phyloP scores from a whole-genome alignment of 2,888 invertebrate genomes.

The Lepidochrysops patricia region DNA sequence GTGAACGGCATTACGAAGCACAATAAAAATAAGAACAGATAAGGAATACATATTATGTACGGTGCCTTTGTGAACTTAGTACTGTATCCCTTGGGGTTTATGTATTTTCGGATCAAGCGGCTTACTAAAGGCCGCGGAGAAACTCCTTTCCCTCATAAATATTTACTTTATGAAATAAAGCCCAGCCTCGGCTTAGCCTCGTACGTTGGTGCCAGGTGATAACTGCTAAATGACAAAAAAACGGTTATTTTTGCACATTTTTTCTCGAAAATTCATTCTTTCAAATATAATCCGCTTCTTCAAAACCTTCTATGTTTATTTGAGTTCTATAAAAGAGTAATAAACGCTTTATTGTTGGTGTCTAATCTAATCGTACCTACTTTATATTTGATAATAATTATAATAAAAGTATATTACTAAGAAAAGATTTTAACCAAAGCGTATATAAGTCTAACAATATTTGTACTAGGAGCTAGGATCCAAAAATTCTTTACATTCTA shows the following conservation, averaged over 20 bases:
- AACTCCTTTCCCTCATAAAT: conserved; percentile 69
- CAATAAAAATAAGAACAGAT: conserved; percentile 20
- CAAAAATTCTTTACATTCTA: too few relatives aligned
- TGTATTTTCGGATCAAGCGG: conserved; percentile 69
- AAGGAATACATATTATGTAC: conserved; percentile 32
- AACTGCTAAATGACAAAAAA: conserved; percentile 51
- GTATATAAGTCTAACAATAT: too few relatives aligned
- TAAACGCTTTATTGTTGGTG: neutral
- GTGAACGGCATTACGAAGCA: conserved; percentile 25
- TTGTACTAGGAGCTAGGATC: too few relatives aligned
- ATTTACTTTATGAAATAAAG: conserved; percentile 73
- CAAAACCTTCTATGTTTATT: conserved; percentile 13
- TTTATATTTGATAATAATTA: too few relatives aligned
- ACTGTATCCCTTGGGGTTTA: conserved; percentile 68
- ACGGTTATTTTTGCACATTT: conserved; percentile 35
- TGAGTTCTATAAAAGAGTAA: neutral
- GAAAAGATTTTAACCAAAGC: too few relatives aligned
- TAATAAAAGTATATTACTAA: too few relatives aligned
- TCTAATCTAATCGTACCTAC: neutral
- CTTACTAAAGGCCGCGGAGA: conserved; percentile 60
- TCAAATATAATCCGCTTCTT: neutral
- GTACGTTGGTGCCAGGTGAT: conserved; percentile 58
- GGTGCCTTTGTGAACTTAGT: conserved; percentile 64
- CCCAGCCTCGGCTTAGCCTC: conserved; percentile 55
- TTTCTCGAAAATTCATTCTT: conserved; percentile 25